A percentile compares a stretch with the other conserved stretches of the same genome.
phyloP scores from a whole-genome alignment of 2,113 vertebrate species.

The Riparia riparia region DNA sequence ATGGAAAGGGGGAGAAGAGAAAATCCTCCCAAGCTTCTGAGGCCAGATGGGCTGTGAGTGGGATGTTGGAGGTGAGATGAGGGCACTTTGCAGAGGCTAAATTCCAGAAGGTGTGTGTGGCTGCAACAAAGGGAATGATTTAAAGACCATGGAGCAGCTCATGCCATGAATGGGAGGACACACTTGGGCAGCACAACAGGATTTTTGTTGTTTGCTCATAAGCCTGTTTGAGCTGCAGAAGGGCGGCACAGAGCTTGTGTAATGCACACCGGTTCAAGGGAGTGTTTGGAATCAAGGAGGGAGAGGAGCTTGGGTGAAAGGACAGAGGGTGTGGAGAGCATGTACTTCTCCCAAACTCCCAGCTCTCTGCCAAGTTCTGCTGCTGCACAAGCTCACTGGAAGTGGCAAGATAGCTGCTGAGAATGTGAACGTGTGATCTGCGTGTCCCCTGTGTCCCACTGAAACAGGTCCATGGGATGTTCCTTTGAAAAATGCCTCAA shows the following conservation, averaged over 20 bases:
- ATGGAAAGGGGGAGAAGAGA: background rate
- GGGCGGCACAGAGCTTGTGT: background rate
- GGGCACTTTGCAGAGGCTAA: background rate
- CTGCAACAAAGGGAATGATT: background rate
- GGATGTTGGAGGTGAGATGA: background rate
- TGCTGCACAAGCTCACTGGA: background rate
- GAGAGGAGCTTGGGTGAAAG: background rate
- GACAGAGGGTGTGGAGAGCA: background rate
- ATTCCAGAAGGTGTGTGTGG: background rate
- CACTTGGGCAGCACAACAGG: background rate
- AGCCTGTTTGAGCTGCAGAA: background rate
- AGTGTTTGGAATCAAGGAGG: background rate
- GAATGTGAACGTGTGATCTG: accelerated
- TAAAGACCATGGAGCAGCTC: background rate
- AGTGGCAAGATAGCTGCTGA: background rate
- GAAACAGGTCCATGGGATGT: accelerated
- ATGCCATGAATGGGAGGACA: background rate
- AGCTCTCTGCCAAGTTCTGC: background rate
- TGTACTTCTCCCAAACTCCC: background rate
- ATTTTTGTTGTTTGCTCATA: background rate
- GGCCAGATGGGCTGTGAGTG: background rate
- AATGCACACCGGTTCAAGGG: accelerated
- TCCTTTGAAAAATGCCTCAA: background rate
- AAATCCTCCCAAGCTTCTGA: background rate
- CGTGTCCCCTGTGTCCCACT: accelerated